Evolutionary conservation across 2,888 invertebrate species (phyloP).

Genomic region (Tenthredo notha): DNA sequence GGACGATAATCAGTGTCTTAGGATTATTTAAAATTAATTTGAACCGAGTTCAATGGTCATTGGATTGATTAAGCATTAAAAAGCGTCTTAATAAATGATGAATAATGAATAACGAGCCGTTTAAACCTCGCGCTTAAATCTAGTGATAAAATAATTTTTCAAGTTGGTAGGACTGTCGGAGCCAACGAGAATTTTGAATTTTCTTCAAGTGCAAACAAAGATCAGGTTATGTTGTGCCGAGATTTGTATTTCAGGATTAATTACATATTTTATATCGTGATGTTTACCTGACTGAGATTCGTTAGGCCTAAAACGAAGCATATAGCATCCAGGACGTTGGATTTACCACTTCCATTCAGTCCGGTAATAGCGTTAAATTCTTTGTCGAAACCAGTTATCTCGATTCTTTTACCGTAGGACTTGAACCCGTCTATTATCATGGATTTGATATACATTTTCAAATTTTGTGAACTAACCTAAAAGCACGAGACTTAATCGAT

Average conservation of each 20-base stretch:
- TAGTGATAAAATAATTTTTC: not conserved
- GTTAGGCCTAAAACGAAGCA: constrained; percentile 98
- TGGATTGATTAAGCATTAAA: not conserved
- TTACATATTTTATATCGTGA: not conserved
- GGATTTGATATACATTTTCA: constrained; percentile 92
- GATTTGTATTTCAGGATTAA: not conserved
- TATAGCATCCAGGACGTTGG: constrained; percentile 97
- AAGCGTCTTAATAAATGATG: not conserved
- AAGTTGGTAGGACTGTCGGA: not conserved
- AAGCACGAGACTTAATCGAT: not conserved
- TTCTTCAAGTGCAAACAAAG: not conserved
- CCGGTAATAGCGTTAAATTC: constrained; percentile 99
- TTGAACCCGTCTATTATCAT: constrained; percentile 98
- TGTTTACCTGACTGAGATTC: constrained; percentile 92
- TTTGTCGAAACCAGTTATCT: constrained; percentile 94
- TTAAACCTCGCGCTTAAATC: not conserved
- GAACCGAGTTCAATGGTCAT: not conserved
- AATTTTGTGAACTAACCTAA: not conserved
- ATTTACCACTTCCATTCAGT: constrained; percentile 98
- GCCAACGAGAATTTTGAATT: not conserved
- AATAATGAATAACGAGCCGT: not conserved
- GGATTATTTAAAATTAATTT: not conserved
- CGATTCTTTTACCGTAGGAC: constrained; percentile 96
- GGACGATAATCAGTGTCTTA: too few species aligned
- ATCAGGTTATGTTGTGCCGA: constrained; percentile 15